Conservation (phyloP, 2,797 vertebrate species). For the Heteromormyrus szaboi region DNA sequence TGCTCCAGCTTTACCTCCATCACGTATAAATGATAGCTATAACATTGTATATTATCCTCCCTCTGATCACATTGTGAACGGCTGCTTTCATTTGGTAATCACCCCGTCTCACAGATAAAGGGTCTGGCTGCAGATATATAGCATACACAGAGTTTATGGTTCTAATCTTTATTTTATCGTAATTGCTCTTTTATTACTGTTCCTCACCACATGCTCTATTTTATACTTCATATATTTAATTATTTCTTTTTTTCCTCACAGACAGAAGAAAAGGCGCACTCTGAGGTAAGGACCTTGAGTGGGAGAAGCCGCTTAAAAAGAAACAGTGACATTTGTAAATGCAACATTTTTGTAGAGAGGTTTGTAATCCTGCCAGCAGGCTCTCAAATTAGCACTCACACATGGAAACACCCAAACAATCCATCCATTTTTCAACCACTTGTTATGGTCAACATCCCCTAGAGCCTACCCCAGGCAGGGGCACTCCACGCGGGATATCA, state of each 20-base stretch:
- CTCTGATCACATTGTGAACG: not conserved
- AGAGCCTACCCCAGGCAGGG: not conserved
- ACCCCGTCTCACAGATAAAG: not conserved
- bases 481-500: not conserved
- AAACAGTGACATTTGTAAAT: not conserved
- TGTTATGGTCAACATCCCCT: not conserved
- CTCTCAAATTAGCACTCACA: not conserved
- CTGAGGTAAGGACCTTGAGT: conserved; percentile 65
- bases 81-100: not conserved
- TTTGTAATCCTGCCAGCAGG: not conserved
- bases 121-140: not conserved
- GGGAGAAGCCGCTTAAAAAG: not conserved
- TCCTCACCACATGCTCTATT: not conserved
- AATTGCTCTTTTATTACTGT: not conserved
- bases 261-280: conserved; percentile 82
- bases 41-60: not conserved
- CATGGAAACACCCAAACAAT: not conserved
- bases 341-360: not conserved
- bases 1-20: not conserved
- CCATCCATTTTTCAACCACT: not conserved
- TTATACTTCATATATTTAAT: not conserved
- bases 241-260: conserved; percentile 38
- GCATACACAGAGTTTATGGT: not conserved
- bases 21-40: not conserved
- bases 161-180: not conserved